A percentile compares a stretch with the other conserved stretches of the same genome.
phyloP scores from a whole-genome alignment of 2,797 vertebrate species.

The Linurgus olivaceus region DNA sequence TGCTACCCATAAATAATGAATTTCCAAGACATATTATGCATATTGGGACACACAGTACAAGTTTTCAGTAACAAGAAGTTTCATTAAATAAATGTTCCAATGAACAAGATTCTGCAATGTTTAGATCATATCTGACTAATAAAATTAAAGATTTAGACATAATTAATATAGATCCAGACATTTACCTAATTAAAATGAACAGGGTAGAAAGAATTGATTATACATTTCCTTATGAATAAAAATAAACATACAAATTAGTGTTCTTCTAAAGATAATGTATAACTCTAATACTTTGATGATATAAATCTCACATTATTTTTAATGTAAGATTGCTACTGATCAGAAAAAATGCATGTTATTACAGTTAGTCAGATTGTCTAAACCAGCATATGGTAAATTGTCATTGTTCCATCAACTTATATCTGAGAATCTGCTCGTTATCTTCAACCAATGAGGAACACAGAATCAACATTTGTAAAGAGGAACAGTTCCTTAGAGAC shows the following conservation, averaged over 20 bases:
- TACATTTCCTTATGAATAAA: constrained; percentile 32
- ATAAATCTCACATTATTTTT: constrained; percentile 41
- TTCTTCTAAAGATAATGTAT: constrained; percentile 26
- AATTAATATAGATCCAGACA: constrained; percentile 39
- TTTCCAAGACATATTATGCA: neutral
- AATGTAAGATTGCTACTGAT: neutral
- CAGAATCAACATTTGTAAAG: neutral
- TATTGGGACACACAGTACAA: neutral
- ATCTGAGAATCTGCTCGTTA: neutral
- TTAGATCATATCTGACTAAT: constrained; percentile 42
- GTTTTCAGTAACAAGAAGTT: neutral
- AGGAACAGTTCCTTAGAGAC: neutral
- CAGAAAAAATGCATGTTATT: neutral
- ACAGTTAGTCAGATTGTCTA: constrained; percentile 1
- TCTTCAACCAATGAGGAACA: neutral
- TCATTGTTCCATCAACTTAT: neutral
- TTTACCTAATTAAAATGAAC: constrained; percentile 49
- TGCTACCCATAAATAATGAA: neutral
- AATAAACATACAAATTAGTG: constrained; percentile 37
- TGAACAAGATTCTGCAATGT: constrained; percentile 17
- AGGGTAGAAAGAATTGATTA: constrained; percentile 39
- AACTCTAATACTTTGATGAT: constrained; percentile 28
- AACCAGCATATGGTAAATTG: neutral
- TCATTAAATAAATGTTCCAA: neutral
- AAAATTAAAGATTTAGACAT: constrained; percentile 46